Evolutionary conservation across 2,113 vertebrate species (phyloP).

Genomic region (Neomonachus schauinslandi): DNA sequence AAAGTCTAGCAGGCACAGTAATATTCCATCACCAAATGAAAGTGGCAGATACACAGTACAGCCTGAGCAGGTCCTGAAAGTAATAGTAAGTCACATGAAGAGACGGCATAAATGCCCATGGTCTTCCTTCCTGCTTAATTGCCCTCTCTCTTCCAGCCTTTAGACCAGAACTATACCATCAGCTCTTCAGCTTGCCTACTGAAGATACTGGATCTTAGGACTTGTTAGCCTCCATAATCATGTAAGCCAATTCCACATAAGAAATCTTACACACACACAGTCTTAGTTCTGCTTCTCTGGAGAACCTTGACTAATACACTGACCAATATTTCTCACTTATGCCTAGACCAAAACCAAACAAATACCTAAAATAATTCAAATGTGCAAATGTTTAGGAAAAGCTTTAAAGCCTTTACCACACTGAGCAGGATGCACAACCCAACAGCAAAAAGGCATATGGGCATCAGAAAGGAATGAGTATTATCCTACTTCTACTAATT

Average conservation of each 20-base stretch:
- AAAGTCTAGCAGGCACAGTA: background rate
- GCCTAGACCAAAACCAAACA: background rate
- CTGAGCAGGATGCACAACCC: background rate
- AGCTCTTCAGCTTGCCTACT: background rate
- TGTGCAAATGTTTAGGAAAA: background rate
- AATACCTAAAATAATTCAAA: background rate
- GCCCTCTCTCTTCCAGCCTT: background rate
- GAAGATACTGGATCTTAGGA: background rate
- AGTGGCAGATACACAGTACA: background rate
- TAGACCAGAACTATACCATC: background rate
- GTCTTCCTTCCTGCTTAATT: background rate
- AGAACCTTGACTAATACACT: background rate
- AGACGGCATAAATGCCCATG: background rate
- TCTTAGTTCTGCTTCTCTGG: background rate
- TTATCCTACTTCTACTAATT: background rate
- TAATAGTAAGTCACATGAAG: background rate
- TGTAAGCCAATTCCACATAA: background rate
- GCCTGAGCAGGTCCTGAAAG: background rate
- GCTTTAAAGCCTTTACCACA: background rate
- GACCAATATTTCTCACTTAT: background rate
- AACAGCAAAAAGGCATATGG: background rate
- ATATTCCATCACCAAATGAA: background rate
- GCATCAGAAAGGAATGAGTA: background rate
- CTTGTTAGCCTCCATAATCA: background rate
- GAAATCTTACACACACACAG: background rate